Evolutionary conservation across 2,888 invertebrate genomes (phyloP).

Genomic region (Coronaproctus castanopsis): DNA sequence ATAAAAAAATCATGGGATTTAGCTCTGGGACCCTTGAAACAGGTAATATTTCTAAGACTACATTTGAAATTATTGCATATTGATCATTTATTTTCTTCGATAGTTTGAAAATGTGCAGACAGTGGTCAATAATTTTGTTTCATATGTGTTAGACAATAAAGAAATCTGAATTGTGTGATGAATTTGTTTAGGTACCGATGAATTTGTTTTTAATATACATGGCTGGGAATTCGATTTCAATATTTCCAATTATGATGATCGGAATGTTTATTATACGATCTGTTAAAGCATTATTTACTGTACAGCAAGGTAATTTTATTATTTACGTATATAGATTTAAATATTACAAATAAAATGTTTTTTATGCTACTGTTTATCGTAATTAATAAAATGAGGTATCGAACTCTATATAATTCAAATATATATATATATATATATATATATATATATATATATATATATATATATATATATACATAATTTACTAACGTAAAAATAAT

Average conservation of each 20-base stretch:
- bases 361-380: no score
- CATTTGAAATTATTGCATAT: constrained; percentile 1
- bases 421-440: no score
- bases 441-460: no score
- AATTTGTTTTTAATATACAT: constrained; percentile 99
- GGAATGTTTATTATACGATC: constrained; percentile 96
- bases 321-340: not conserved
- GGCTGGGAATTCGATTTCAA: constrained; percentile 97
- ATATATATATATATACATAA: no score
- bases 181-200: constrained; percentile 51
- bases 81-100: not conserved
- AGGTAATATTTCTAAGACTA: constrained; percentile 38
- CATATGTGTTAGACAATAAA: no score
- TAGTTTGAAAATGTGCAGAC: not conserved
- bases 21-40: constrained; percentile 82
- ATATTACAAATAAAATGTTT: constrained; percentile 1
- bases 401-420: no score
- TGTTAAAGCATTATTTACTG: constrained; percentile 80
- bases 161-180: not conserved
- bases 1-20: constrained; percentile 94
- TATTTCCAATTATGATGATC: constrained; percentile 99
- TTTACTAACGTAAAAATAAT: no score
- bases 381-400: no score
- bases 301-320: constrained; percentile 30
- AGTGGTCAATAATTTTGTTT: not conserved